Base-by-base conservation (phyloP, 2,113 vertebrate genomes). In the Pterocles orientalis region DNA sequence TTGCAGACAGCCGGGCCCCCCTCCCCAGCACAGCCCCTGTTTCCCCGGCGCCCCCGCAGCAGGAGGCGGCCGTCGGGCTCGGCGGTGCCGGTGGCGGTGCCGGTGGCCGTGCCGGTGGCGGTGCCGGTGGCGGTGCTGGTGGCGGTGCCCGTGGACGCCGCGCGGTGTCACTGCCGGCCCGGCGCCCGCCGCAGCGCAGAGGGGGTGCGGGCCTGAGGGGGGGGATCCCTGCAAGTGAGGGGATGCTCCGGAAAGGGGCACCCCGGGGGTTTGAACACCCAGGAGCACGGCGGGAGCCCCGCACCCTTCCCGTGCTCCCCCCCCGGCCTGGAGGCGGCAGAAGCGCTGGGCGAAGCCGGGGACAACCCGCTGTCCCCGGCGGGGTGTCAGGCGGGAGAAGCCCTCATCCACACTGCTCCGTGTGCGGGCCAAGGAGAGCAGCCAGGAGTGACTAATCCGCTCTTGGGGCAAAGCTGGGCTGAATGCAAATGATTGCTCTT, bases 161-260 rank as follows among this genome's bases (percentile, higher is more conserved):
- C 95, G 93, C 81, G 93, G 93, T 95, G 95, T 93, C 95, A 93
- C 93, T 95, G 93, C 91, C 53, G 93, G 62, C 72, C 82, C 16
- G 78, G 89, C 33, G 62, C 79, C 90, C 41, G 65, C 68, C 41
- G 76, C 64, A 9, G 53, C 50, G 43, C 31, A 8, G 61, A 47
- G 12, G 24, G 33, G 20, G 5, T 17, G 36, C 31, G 36, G 72
- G 60, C n/a, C 2, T 8, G 69, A 18, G 19, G 24, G 39, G 39
- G 39, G 39, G 39, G 39, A 41, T 41, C 39, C 29, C 79, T 28
- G 28, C 31, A 28, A 28, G 6, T 5, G 25, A 28, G 24, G 34
- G 57, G 26, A 8, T 26, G 66, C 29, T 72, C 41, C 86, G 20
- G 36, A 31, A 62, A 83, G 29, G n/a, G 43, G 36, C 48, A 23